Evolutionary conservation across 2,797 vertebrate species (phyloP).

Genomic region (Danio tinwini): DNA sequence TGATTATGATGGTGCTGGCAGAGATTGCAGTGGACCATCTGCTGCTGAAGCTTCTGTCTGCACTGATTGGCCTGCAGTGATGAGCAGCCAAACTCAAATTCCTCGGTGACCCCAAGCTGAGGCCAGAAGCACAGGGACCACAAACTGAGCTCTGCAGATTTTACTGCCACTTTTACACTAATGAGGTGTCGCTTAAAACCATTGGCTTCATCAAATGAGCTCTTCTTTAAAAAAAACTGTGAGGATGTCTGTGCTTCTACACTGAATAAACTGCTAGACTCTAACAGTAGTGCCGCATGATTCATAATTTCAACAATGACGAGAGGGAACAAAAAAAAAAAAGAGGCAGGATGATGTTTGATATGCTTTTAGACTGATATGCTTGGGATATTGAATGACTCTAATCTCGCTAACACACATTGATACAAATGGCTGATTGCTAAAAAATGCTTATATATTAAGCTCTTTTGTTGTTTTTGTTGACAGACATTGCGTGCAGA

Average conservation of each 20-base stretch:
- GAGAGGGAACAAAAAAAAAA: not conserved
- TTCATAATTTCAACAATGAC: conserved; percentile 11
- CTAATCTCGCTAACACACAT: conserved; percentile 38
- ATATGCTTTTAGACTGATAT: conserved; percentile 41
- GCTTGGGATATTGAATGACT: conserved; percentile 30
- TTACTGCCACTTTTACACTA: conserved; percentile 22
- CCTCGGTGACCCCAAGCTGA: conserved; percentile 27
- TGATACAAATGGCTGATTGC: conserved; percentile 29
- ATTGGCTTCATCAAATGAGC: conserved; percentile 18
- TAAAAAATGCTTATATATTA: conserved; percentile 28
- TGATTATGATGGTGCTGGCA: conserved; percentile 35
- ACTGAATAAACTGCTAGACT: not conserved
- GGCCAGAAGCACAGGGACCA: conserved; percentile 14
- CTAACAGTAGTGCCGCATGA: not conserved
- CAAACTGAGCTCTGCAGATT: conserved; percentile 5
- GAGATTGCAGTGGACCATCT: conserved; percentile 29
- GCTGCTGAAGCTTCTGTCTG: conserved; percentile 15
- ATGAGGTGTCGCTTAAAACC: conserved; percentile 18
- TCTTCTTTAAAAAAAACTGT: not conserved
- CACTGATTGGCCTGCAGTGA: conserved; percentile 32
- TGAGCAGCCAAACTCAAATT: conserved; percentile 24
- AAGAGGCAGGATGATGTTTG: conserved; percentile 27
- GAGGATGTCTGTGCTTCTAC: not conserved
- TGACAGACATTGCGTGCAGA: not conserved
- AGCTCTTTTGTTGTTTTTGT: conserved; percentile 5